These are phyloP conservation scores for Pedetes capensis DNA, from an alignment of 2,113 vertebrate genomes.

Conservation along the genomic window DNA sequence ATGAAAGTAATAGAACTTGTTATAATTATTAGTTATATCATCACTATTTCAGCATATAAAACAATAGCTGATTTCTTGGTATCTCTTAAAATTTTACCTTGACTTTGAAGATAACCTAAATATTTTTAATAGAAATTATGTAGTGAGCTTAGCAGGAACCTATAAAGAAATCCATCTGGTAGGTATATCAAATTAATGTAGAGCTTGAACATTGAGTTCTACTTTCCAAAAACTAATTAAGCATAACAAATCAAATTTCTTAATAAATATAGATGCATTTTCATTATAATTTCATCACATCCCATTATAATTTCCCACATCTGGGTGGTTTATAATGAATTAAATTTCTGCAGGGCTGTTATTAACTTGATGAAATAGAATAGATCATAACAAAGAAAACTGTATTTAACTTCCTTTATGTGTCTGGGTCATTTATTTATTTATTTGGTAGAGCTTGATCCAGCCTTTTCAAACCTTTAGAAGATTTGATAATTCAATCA, in stretches of 20 bases:
- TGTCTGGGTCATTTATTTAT: neutral
- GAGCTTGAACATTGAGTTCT: constrained; percentile 48
- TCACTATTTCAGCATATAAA: constrained; percentile 24
- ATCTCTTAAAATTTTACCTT: constrained; percentile 1
- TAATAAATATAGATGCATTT: constrained; percentile 27
- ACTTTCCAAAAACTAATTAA: constrained; percentile 47
- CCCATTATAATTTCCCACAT: neutral
- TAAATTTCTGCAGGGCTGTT: neutral
- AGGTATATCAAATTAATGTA: constrained; percentile 35
- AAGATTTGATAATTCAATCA: neutral
- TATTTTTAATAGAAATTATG: constrained; percentile 4
- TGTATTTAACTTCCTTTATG: neutral
- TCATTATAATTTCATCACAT: constrained; percentile 29
- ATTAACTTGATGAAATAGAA: neutral
- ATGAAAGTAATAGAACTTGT: constrained; percentile 31
- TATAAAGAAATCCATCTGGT: neutral
- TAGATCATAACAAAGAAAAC: neutral
- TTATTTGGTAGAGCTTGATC: neutral
- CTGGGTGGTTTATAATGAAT: neutral
- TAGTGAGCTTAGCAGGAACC: neutral
- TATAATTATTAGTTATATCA: constrained; percentile 28
- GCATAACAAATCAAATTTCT: constrained; percentile 29
- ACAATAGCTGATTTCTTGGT: constrained; percentile 13
- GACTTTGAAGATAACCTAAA: neutral
- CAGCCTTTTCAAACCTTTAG: neutral